These are phyloP conservation scores for Amia ocellicauda DNA, from an alignment of 2,113 vertebrate genomes.

Conservation along the genomic window DNA sequence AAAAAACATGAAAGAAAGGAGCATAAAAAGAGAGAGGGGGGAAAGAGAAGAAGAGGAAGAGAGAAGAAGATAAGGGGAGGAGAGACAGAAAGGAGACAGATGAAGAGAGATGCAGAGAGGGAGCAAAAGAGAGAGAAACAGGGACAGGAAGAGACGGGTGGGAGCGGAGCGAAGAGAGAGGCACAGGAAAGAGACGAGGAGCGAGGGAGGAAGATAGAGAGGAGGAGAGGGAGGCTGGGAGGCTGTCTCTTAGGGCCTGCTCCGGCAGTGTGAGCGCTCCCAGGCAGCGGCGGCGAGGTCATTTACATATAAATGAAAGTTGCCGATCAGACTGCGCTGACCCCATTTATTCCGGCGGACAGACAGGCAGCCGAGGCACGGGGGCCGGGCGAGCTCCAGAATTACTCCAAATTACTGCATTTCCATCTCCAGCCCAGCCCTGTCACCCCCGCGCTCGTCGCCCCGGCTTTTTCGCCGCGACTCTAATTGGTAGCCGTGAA, in stretches of 20 bases:
- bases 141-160: too few relatives aligned
- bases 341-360: slow-evolving; percentile 74
- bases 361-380: slow-evolving; percentile 67
- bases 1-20: not conserved
- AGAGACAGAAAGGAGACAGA: slow-evolving; percentile 11
- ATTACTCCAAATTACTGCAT: slow-evolving; percentile 78
- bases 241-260: slow-evolving; percentile 30
- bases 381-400: slow-evolving; percentile 65
- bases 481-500: slow-evolving; percentile 70
- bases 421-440: slow-evolving; percentile 70
- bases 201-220: slow-evolving; percentile 16
- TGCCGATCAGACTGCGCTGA: slow-evolving; percentile 76
- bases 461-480: slow-evolving; percentile 48
- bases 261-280: slow-evolving; percentile 43
- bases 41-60: not conserved
- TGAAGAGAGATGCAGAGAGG: slow-evolving; percentile 8
- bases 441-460: slow-evolving; percentile 65
- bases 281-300: slow-evolving; percentile 55
- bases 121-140: slow-evolving; percentile 9
- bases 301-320: slow-evolving; percentile 85
- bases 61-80: slow-evolving; percentile 16
- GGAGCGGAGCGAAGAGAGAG: too few relatives aligned
- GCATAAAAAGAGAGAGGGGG: too few relatives aligned
- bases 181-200: slow-evolving; percentile 7
- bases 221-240: slow-evolving; percentile 16